Evolutionary conservation across 2,888 invertebrate genomes (phyloP), one percentile per base, ranked within the genome.

Genomic region (Leptinotarsa rubiginosa): DNA sequence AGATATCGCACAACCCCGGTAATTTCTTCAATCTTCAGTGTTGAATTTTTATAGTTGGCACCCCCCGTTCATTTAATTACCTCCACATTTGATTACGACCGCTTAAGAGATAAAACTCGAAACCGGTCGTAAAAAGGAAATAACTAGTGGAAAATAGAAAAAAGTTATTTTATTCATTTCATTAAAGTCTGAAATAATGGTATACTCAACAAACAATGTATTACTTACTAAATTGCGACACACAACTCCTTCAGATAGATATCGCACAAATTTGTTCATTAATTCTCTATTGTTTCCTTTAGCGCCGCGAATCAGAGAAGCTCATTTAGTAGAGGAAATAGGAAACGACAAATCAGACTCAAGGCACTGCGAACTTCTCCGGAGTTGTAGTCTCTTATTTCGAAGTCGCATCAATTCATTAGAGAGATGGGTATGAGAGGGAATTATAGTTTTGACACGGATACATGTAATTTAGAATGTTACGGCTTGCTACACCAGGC

Each of bases 291-390:
- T 56, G 56, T 56, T 56, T 20, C 22, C 56, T 56, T 56, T 22
- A 18, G 22, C 22, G 22, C 15, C 10, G 18, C 52, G 4, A 56
- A 56, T 56, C 56, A 20, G 56, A 22, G 22, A 13, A 56, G 56
- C 56, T 13, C 15, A 41, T 31, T 62, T 31, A 25, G 10, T 62
- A n/a, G 31, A 62, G 62, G 56, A 56, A 56, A 20, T 56, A 22
- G 56, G 56, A 56, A 56, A 22, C 62, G 25, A 62, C 62, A 62
- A 62, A 62, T 62, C 41, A 62, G n/a, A 41, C 62, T 16, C 62
- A 31, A 31, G 62, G n/a, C 31, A 16, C 31, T 41, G 62, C 41
- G 31, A 62, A 41, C 62, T 62, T n/a, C 62, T 62, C 13, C 16
- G 41, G 15, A 31, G 62, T 41, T 56, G 52, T 15, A 59, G 59